These are phyloP conservation scores for Zaprionus kolodkinae DNA, from an alignment of 1,140 invertebrate species.

Conservation along the genomic window DNA sequence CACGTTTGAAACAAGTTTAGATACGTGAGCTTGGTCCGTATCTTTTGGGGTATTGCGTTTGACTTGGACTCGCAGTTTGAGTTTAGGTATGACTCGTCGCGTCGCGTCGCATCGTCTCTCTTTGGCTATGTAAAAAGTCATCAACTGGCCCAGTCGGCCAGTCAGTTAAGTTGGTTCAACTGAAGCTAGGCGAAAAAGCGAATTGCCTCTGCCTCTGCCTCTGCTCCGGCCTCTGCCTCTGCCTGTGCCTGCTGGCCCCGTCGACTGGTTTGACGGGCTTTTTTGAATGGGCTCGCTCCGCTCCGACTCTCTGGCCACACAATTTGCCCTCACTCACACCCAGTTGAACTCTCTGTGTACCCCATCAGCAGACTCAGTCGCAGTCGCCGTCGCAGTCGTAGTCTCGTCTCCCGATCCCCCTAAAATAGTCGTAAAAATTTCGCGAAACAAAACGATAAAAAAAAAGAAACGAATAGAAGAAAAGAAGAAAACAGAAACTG, in stretches of 20 bases:
- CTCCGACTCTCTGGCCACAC: conserved; percentile 48
- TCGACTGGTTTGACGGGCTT: conserved; percentile 78
- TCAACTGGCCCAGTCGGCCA: conserved; percentile 63
- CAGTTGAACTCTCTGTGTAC: conserved; percentile 65
- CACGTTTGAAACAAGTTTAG: conserved; percentile 82
- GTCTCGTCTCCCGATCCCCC: conserved; percentile 17
- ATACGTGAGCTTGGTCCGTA: conserved; percentile 61
- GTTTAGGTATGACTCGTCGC: conserved; percentile 46
- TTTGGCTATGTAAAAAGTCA: conserved; percentile 78
- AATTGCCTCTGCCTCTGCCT: conserved; percentile 32
- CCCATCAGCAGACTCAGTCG: conserved; percentile 37
- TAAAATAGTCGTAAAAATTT: conserved; percentile 73
- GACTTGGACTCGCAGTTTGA: conserved; percentile 23
- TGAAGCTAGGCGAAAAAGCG: conserved; percentile 63
- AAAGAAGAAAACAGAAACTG: conserved; percentile 56
- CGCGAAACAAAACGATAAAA: conserved; percentile 49
- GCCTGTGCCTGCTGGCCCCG: conserved; percentile 1
- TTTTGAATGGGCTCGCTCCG: conserved; percentile 64
- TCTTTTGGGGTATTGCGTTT: conserved; percentile 42
- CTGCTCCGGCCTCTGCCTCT: conserved; percentile 12
- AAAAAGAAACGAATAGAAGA: too few species aligned
- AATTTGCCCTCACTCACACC: conserved; percentile 55
- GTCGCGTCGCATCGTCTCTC: conserved; percentile 35
- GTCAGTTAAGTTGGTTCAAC: conserved; percentile 18
- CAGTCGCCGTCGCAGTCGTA: conserved; percentile 35